phyloP scores from a whole-genome alignment of 2,113 vertebrate genomes.

The Rynchops niger region DNA sequence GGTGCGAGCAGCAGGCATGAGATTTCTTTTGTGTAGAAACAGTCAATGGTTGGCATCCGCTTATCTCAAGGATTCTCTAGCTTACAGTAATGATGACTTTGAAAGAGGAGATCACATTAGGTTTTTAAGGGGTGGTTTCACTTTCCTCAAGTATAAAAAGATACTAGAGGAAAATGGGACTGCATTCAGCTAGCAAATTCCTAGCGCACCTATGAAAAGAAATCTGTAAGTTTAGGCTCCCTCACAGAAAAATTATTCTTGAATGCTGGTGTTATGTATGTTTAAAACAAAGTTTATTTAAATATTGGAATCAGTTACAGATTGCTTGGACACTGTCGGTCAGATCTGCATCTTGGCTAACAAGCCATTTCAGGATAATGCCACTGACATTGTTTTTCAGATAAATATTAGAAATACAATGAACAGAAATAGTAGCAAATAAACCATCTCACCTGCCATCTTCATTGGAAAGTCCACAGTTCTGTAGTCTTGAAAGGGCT shows the following conservation, averaged over 20 bases:
- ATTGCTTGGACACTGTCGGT: neutral
- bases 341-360: neutral
- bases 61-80: neutral
- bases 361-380: neutral
- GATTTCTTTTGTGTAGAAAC: neutral
- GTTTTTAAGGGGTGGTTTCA: neutral
- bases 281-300: neutral
- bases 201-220: neutral
- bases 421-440: neutral
- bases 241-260: neutral
- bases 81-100: neutral
- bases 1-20: rapidly evolving
- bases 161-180: neutral
- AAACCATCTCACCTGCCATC: slow-evolving; percentile 69
- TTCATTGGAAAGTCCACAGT: slow-evolving; percentile 66
- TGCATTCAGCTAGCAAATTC: neutral
- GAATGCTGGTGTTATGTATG: neutral
- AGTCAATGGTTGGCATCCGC: neutral
- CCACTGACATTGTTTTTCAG: neutral
- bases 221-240: neutral
- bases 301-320: neutral
- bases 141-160: neutral
- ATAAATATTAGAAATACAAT: neutral
- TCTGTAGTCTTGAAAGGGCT: slow-evolving; percentile 74
- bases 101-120: neutral